Evolutionary conservation across 2,888 invertebrate genomes (phyloP), one percentile per base, ranked within the genome.

Genomic region (Geophilus truncorum): DNA sequence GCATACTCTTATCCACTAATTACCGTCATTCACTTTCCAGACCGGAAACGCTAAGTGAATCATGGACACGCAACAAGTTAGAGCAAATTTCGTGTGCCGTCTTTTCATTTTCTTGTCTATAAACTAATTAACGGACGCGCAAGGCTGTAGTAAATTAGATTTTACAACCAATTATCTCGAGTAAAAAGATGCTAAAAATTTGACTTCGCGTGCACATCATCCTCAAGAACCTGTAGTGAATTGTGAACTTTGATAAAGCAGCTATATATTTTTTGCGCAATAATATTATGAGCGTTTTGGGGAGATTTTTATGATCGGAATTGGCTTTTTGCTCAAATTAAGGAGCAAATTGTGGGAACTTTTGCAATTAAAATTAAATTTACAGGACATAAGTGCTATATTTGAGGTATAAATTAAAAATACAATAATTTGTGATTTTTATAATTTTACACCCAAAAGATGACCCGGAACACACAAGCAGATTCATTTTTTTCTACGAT

Each of bases 31-130:
- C 70, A 25, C 9, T 70, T 70, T 23, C 12, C 70, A 70, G 25
- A 70, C 70, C 70, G 28, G 28, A 70, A 70, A 70, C 70, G n/a
- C 28, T 70, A 70, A 70, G 70, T 70, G 70, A 70, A 70, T 70
- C 70, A 70, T 25, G 28, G 28, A 70, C 70, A 70, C 70, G 70
- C 70, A 70, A 70, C 70, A 23, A 1, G 12, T 70, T 70, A n/a
- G 9, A 15, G 25, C 23, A 23, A 12, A 28, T 28, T 70, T 70
- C 28, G 9, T 28, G 25, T 28, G 51, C 51, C 18, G 51, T 51
- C 51, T 51, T 51, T 51, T 51, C 18, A 1, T 5, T 51, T 51
- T 51, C 18, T 51, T 15, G 51, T 51, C 21, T 51, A n/a, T 21
- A 51, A 18, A 51, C 1, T 51, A 51, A 51, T 51, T n/a, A 51